Evolutionary conservation across 2,797 vertebrate genomes (phyloP), one percentile per base, ranked within the genome.

Genomic region (Silurus aristotelis): DNA sequence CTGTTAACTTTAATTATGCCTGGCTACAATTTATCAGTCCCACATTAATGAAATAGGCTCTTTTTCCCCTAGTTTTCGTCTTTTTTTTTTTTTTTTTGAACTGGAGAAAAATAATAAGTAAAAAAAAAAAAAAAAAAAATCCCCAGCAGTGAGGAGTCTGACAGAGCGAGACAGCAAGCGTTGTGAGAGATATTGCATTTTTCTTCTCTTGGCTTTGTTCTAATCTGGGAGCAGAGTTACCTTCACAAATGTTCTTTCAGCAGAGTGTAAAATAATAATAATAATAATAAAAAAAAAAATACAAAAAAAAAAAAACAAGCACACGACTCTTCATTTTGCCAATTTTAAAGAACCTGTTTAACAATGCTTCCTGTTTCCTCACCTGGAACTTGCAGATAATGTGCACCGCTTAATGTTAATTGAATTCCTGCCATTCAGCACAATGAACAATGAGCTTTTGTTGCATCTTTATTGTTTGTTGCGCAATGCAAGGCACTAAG

Each of bases 1-100:
- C 94, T 95, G 93, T 94, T 94, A 93, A 94, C 94, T 95, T 95
- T 95, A 96, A 95, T 95, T 95, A 95, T 93, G 93, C 93, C 89
- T 79, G 91, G 93, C 94, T 84, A 87, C 93, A 94, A 94, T 95
- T 96, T 95, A 95, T 95, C 95, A 95, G 94, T 90, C 92, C 87
- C 90, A 92, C 93, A 94, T 95, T 94, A 95, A 95, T 95, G 95
- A 95, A 95, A 95, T 94, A 94, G 93, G 92, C 92, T 92, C 80
- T 88, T 93, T 92, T 84, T 79, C 61, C 12, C 61, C 5, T 91
- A n/a, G 91, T 91, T 89, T 91, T 91, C 89, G 90, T 82, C 85
- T 89, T 89, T 89, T 90, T 92, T 93, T 94, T 89, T 90, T 92
- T 93, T 94, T 94, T 94, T 94, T 83, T 85, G 82, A 89, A 87